A percentile compares a stretch with the other conserved stretches of the same genome.
phyloP scores from a whole-genome alignment of 2,888 invertebrate genomes.

The Macrophya alboannulata region DNA sequence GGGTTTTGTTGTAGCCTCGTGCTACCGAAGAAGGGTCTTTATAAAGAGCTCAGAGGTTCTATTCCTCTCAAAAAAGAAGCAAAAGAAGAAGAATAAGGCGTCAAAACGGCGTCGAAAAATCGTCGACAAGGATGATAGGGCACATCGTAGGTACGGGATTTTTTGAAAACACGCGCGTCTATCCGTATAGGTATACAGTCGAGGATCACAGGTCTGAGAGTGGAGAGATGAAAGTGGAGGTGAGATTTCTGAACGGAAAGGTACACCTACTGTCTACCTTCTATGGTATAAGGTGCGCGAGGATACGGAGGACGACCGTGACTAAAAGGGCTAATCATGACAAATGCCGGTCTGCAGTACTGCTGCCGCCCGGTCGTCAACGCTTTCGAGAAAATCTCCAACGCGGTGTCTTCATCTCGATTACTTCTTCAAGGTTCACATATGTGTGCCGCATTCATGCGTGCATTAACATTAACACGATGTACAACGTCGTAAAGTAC shows the following conservation, averaged over 20 bases:
- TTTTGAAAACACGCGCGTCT: slow-evolving; percentile 38
- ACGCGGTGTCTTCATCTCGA: slow-evolving; percentile 43
- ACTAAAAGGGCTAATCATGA: slow-evolving; percentile 78
- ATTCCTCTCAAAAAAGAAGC: neutral
- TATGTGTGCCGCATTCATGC: neutral
- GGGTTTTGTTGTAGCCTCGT: slow-evolving; percentile 26
- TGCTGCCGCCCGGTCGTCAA: slow-evolving; percentile 55
- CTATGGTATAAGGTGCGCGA: slow-evolving; percentile 49
- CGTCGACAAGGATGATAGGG: slow-evolving; percentile 42
- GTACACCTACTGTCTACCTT: slow-evolving; percentile 44
- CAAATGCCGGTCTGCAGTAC: slow-evolving; percentile 70
- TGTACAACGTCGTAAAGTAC: neutral
- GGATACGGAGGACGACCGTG: slow-evolving; percentile 72
- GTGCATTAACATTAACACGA: neutral
- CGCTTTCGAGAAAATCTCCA: slow-evolving; percentile 42
- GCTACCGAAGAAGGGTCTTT: slow-evolving; percentile 19
- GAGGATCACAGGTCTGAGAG: neutral
- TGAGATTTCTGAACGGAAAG: neutral
- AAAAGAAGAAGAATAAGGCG: slow-evolving; percentile 12
- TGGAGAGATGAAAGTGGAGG: neutral
- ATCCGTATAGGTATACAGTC: neutral
- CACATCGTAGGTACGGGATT: slow-evolving; percentile 41
- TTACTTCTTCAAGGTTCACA: neutral
- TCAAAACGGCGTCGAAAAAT: slow-evolving; percentile 33
- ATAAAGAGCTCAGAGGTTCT: neutral